Base-by-base conservation (phyloP, 2,888 invertebrate species). In the Polymixis flavicincta region DNA sequence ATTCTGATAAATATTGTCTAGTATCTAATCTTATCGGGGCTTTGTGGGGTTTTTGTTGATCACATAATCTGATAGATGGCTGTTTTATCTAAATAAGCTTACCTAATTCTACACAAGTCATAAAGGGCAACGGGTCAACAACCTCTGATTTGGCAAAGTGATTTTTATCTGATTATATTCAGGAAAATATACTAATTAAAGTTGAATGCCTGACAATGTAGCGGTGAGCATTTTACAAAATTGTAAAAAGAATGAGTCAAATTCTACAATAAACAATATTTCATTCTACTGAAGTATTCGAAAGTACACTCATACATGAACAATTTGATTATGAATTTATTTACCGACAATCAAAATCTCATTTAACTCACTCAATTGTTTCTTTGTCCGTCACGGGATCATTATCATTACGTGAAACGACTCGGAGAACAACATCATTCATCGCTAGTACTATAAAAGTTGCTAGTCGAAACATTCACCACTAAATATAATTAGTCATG, bases 401-500 rank as follows among this genome's bases (percentile, higher is more conserved):
- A 87, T 88, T 88, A 89, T 87, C 78, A 84, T 88, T 85, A 87
- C 78, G 71, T 55, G 73, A 75, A 81, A 78, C 81, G 77, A 68
- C 83, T 69, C 48, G 50, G 76, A 87, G 80, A 88, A 89, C 83
- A 85, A 82, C 81, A 86, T 84, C 80, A 83, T 85, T 85, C 84
- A 85, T 75, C 74, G 69, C 69, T 76, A 73, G 74, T 65, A 74
- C 79, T 78, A 83, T 87, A 84, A 84, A 81, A 77, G 79, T 75
- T n/a, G 65, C 74, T 77, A 82, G 87, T 83, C 80, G 85, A 85
- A 90, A 87, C 84, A 86, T 87, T 89, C 89, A 89, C 89, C 89
- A 86, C 85, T 85, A 83, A 86, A 89, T 89, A 90, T 89, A 90
- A 92, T 94, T 94, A 93, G 93, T 92, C 92, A 93, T 86, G 87